These are phyloP conservation scores for Brachionus angularis DNA, from an alignment of 1,140 invertebrate species.

Conservation along the genomic window DNA sequence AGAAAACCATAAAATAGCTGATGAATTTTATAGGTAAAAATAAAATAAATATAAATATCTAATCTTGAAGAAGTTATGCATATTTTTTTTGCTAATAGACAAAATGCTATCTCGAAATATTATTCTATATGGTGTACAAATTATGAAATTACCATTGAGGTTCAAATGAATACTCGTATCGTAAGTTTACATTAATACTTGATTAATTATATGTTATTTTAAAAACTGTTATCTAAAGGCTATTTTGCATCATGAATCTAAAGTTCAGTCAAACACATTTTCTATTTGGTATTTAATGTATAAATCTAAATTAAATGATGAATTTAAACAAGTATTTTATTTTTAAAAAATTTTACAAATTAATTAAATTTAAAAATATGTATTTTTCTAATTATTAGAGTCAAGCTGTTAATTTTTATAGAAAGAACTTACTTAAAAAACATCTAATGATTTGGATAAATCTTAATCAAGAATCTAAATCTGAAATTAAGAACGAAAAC, in stretches of 20 bases:
- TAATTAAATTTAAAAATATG: too few species aligned
- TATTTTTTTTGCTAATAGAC: too few species aligned
- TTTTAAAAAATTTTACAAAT: not conserved
- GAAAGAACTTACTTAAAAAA: slow-evolving; percentile 10
- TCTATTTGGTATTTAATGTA: not conserved
- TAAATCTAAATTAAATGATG: not conserved
- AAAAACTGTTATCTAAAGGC: not conserved
- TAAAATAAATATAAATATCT: too few species aligned
- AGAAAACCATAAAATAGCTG: slow-evolving; percentile 20
- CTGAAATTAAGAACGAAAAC: slow-evolving; percentile 4
- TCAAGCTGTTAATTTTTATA: not conserved
- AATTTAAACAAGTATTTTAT: slow-evolving; percentile 1
- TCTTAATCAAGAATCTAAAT: not conserved
- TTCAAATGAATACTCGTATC: slow-evolving; percentile 38
- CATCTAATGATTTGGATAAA: not conserved
- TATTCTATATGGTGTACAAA: slow-evolving; percentile 16
- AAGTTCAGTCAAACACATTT: slow-evolving; percentile 18
- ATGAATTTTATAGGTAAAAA: slow-evolving; percentile 25
- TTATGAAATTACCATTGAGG: slow-evolving; percentile 23
- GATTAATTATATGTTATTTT: not conserved
- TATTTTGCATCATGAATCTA: slow-evolving; percentile 31
- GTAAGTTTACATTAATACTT: not conserved
- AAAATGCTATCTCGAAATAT: too few species aligned
- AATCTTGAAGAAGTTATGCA: too few species aligned
- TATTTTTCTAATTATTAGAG: too few species aligned